A percentile compares a stretch with the other conserved stretches of the same genome.
These are phyloP conservation scores for Orchestes rusci DNA, from an alignment of 2,888 invertebrate species.

Conservation along the genomic window DNA sequence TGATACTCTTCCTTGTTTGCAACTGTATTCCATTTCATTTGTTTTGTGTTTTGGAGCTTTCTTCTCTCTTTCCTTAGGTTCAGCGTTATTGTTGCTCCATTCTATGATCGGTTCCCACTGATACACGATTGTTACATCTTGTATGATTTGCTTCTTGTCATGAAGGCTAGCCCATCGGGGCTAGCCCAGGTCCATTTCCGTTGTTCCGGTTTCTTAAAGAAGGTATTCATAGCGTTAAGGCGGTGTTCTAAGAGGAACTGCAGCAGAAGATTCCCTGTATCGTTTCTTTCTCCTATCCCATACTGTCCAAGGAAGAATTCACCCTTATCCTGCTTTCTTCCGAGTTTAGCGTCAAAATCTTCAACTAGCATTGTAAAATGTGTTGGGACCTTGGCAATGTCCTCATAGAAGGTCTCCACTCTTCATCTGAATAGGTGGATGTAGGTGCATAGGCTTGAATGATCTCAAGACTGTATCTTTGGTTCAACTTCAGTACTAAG, in stretches of 20 bases:
- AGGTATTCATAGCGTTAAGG: not conserved
- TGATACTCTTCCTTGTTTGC: no score
- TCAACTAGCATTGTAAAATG: not conserved
- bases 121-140: no score
- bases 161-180: no score
- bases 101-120: no score
- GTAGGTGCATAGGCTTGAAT: conserved; percentile 10
- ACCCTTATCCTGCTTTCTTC: not conserved
- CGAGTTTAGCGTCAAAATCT: conserved; percentile 1
- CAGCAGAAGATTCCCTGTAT: conserved; percentile 3
- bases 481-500: conserved; percentile 7
- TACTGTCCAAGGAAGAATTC: not conserved
- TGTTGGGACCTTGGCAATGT: not conserved
- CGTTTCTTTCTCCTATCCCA: conserved; percentile 4
- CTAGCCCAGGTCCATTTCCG: no score
- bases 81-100: no score
- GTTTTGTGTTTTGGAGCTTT: no score
- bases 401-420: conserved; percentile 1
- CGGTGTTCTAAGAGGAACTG: conserved; percentile 4
- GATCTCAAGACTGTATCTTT: conserved; percentile 8
- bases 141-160: no score
- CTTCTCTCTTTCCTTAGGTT: no score
- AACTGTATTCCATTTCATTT: no score
- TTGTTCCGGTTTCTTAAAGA: conserved; percentile 1
- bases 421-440: conserved; percentile 2